Percentiles rank a stretch among this genome's conserved stretches.
Conservation (phyloP, 2,888 invertebrate genomes). For the Apeira syringaria region DNA sequence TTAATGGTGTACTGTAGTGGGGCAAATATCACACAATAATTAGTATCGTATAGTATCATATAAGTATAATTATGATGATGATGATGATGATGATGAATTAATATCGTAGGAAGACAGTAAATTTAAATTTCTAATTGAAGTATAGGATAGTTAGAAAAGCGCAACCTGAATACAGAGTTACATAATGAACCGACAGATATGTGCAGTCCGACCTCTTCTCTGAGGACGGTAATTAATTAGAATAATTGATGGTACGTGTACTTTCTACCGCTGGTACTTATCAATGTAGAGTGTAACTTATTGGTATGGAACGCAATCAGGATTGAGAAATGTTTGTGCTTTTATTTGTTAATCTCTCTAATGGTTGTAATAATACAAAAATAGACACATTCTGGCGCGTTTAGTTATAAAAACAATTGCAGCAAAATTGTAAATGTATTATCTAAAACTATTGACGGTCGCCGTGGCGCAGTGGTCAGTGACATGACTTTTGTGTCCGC, state of each 20-base stretch:
- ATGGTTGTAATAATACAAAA: too few species aligned
- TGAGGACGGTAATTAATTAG: slow-evolving; percentile 3
- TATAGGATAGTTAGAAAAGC: slow-evolving; percentile 2
- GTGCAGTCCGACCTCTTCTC: not conserved
- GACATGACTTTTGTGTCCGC: too few species aligned
- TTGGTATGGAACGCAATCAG: not conserved
- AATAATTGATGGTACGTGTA: slow-evolving; percentile 3
- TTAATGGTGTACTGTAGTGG: too few species aligned
- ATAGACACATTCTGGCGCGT: not conserved
- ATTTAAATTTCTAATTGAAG: slow-evolving; percentile 8
- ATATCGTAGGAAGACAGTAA: too few species aligned
- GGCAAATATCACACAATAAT: too few species aligned
- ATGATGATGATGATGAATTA: too few species aligned
- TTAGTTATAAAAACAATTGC: too few species aligned
- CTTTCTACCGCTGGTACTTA: slow-evolving; percentile 11
- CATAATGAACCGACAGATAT: slow-evolving; percentile 4
- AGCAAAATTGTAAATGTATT: too few species aligned
- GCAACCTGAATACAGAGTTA: slow-evolving; percentile 6
- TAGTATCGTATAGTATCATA: too few species aligned
- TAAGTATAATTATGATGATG: too few species aligned
- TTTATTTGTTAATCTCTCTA: not conserved
- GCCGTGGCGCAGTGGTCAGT: too few species aligned
- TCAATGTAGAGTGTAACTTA: slow-evolving; percentile 1
- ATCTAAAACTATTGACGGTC: too few species aligned
- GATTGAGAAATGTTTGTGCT: not conserved